A percentile compares a stretch with the other conserved stretches of the same genome.
Evolutionary conservation across 2,797 vertebrate genomes (phyloP).

Genomic region (Momotus momota): DNA sequence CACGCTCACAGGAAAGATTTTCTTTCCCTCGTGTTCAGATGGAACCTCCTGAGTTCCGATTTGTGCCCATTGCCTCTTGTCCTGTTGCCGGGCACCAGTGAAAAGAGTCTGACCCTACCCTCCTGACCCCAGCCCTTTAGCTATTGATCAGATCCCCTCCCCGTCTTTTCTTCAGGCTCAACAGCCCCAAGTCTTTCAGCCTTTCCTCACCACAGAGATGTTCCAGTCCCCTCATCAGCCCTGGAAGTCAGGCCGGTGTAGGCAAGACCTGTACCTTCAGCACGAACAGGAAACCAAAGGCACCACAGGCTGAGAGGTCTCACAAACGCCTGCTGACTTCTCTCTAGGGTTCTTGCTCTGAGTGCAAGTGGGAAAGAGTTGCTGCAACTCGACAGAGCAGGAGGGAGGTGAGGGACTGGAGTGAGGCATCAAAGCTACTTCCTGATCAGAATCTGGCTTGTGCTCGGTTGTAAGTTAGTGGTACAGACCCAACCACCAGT

Average conservation of each 20-base stretch:
- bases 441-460: not conserved
- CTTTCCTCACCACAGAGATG: too few relatives aligned
- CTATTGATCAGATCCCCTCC: too few relatives aligned
- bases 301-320: accelerated
- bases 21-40: too few relatives aligned
- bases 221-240: not conserved
- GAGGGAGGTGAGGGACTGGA: not conserved
- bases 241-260: not conserved
- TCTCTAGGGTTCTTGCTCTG: not conserved
- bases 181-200: too few relatives aligned
- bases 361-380: not conserved
- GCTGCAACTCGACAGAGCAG: not conserved
- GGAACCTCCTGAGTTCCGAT: too few relatives aligned
- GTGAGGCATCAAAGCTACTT: not conserved
- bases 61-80: too few relatives aligned
- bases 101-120: too few relatives aligned
- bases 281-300: not conserved
- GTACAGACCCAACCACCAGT: not conserved
- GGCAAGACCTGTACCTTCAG: not conserved
- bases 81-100: too few relatives aligned
- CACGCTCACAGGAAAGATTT: too few relatives aligned
- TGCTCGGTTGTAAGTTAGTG: not conserved
- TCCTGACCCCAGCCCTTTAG: too few relatives aligned
- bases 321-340: not conserved
- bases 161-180: too few relatives aligned